Evolutionary conservation across 2,113 vertebrate genomes (phyloP), one percentile per base, ranked within the genome.

Genomic region (Chloropsis cyanopogon): DNA sequence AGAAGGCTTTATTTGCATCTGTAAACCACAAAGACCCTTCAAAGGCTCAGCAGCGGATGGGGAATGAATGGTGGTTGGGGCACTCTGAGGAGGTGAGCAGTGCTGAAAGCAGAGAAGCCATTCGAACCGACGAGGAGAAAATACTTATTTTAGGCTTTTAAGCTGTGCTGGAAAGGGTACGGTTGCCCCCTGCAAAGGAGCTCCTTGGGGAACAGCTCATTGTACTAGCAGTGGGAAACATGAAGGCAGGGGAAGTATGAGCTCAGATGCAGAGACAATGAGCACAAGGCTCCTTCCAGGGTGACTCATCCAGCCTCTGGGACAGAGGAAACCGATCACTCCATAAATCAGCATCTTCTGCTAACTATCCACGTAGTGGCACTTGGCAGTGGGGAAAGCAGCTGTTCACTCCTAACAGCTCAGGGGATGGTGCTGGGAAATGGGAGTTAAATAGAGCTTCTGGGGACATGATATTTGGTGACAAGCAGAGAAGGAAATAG

Each of bases 181-280:
- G 3, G 56, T 5, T 90, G 77, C 88, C 65, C 93, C 95, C 82
- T 94, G 82, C 60, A 68, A 95, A 78, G 88, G 64, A 92, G 53
- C 7, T 95, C 92, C 60, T 88, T 68, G 76, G 88, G 90, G 95
- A 94, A 88, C 7, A 10, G 69, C 35, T 94, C 60, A 86, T 91
- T 86, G 94, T 95, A 46, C 77, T 39, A 57, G 41, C n/a, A 93
- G 64, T 90, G 94, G 82, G 93, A 96, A 96, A 94, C 82, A 92
- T 14, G 85, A 93, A 88, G 92, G 90, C 93, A 92, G 76, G 88
- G 96, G 94, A 97, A 94, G 92, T 71, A 94, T 94, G 94, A 97
- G 93, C 88, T 96, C 96, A 93, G 88, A 86, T 11, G 50, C 49
- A 53, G 90, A 92, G 92, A 96, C 93, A 94, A 90, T 93, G 95